Evolutionary conservation across 2,113 vertebrate species (phyloP).

Genomic region (Seriola dumerili): DNA sequence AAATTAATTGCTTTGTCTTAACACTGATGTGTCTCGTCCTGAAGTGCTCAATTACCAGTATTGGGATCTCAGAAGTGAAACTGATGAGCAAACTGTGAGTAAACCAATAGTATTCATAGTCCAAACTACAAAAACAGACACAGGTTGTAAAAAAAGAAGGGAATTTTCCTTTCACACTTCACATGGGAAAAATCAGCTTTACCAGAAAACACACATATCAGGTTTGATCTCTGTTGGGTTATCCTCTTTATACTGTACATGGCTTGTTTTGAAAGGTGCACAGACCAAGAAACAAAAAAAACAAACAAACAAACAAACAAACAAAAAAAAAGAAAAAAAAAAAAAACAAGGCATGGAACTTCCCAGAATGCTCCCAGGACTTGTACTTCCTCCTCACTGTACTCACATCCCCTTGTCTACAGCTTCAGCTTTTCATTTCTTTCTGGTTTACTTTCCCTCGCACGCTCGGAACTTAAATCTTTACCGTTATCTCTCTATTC

Average conservation of each 20-base stretch:
- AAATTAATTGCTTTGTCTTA: background rate
- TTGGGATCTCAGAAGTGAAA: background rate
- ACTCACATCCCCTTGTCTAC: conserved; percentile 34
- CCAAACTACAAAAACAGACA: conserved; percentile 18
- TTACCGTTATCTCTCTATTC: conserved; percentile 24
- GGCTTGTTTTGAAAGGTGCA: conserved; percentile 50
- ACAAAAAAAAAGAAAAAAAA: background rate
- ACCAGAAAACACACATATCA: conserved; percentile 59
- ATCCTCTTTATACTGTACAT: conserved; percentile 47
- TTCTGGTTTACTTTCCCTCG: conserved; percentile 32
- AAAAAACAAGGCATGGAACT: conserved; percentile 53
- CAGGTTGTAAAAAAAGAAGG: background rate
- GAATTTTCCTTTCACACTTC: conserved; percentile 15
- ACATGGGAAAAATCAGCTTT: conserved; percentile 32
- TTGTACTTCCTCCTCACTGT: conserved; percentile 34
- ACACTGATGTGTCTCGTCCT: background rate
- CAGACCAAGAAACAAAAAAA: conserved; percentile 15
- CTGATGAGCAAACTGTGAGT: background rate
- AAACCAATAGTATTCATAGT: conserved; percentile 2
- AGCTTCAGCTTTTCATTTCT: conserved; percentile 49
- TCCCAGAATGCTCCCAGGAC: conserved; percentile 59
- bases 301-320: conserved; percentile 5
- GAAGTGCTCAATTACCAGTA: background rate
- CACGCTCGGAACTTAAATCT: conserved; percentile 38
- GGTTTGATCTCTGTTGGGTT: conserved; percentile 63